Evolutionary conservation across 2,797 vertebrate genomes (phyloP).

Genomic region (Sebastes cheni): DNA sequence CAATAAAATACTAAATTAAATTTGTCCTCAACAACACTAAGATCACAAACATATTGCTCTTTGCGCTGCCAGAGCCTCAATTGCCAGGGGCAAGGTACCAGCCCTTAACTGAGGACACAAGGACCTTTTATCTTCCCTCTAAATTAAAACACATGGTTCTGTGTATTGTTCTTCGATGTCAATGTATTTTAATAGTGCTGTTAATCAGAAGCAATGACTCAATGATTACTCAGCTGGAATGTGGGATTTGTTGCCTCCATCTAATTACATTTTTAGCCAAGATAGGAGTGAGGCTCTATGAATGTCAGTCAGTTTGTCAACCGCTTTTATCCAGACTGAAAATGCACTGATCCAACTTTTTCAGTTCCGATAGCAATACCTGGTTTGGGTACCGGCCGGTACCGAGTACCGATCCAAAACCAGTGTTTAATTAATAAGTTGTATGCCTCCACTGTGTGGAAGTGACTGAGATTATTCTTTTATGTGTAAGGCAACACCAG

Average conservation of each 20-base stretch:
- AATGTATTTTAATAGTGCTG: background rate
- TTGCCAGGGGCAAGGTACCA: background rate
- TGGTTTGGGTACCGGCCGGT: too few species aligned
- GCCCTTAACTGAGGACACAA: background rate
- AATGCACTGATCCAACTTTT: too few species aligned
- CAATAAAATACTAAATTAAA: background rate
- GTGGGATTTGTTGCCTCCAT: background rate
- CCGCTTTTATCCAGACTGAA: too few species aligned
- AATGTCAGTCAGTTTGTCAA: background rate
- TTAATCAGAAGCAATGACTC: background rate
- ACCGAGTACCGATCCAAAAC: too few species aligned
- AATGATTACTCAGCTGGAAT: background rate
- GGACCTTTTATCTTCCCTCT: background rate
- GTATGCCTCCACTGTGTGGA: too few species aligned
- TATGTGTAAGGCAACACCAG: too few species aligned
- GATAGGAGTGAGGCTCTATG: background rate
- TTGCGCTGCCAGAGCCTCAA: background rate
- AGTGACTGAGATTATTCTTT: too few species aligned
- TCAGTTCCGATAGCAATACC: too few species aligned
- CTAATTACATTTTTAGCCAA: background rate
- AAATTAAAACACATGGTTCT: background rate
- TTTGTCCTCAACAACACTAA: background rate
- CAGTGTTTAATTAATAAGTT: too few species aligned
- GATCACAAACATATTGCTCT: background rate
- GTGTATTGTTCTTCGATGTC: background rate